Base-by-base conservation (phyloP, 2,113 vertebrate genomes). In the Plotosus lineatus region DNA sequence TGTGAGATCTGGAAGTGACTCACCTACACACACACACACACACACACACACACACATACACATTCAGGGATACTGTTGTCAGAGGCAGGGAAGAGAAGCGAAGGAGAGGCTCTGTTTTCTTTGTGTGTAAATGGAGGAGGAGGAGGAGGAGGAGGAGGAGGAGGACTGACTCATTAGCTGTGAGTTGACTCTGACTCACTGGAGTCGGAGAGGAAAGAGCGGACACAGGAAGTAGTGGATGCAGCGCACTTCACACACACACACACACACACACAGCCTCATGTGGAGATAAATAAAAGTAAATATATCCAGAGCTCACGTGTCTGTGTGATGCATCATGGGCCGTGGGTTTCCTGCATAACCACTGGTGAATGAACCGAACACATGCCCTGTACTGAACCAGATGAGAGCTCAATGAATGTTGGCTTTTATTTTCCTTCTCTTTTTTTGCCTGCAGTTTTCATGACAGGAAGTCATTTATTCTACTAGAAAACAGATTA, bases 141-240 rank as follows among this genome's bases (percentile, higher is more conserved):
- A 26, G 71, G 79, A 60, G 69, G 51, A 53, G 36, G 15, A 26
- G 71, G 79, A 60, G 69, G 51, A 53, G 36, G 15, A 23, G 50
- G 48, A 79, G 15, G 26, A 65, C 38, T 82, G 80, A 82, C 60
- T 82, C 80, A 82, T 56, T 68, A 73, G 26, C 60, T 5, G 23
- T 82, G 73, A 82, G 17, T 56, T 46, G 50, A 81, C 48, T 55
- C 42, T 82, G 80, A 82, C n/a, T 82, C 80, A 82, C 60, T 75
- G 71, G 60, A 82, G 68, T 19, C 19, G 6, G 48, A 66, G n/a
- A 66, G 72, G 61, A 82, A 68, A 48, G 38, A 36, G 46, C 3
- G 71, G 44, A 81, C 79, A 63, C 69, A 50, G 56, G 31, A 53
- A 81, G 60, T 6, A 12, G 53, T 61, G 51, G 28, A 56, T 11